Percentiles rank a stretch among this genome's conserved stretches.
These are phyloP conservation scores for Edolisoma coerulescens DNA, from an alignment of 2,113 vertebrate genomes.

Conservation along the genomic window DNA sequence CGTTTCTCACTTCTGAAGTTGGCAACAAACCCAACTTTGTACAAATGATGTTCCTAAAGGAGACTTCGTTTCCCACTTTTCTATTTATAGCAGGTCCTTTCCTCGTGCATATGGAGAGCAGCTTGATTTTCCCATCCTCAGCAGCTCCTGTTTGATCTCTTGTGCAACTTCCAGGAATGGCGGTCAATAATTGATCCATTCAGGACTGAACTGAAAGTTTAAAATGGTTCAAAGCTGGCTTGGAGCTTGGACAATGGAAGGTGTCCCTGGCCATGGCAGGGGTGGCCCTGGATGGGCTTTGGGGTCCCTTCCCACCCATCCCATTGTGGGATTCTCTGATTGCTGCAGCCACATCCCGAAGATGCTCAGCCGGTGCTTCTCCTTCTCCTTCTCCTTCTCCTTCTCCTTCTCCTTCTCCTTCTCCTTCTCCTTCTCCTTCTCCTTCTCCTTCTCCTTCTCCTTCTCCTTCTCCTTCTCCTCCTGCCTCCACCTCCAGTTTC, in stretches of 20 bases:
- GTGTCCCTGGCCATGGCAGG: neutral
- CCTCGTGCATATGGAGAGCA: constrained; percentile 40
- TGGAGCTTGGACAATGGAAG: neutral
- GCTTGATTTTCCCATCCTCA: neutral
- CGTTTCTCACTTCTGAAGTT: constrained; percentile 19
- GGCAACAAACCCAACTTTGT: neutral
- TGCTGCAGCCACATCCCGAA: neutral
- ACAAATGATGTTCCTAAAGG: constrained; percentile 18
- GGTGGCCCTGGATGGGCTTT: neutral
- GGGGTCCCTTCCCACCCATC: neutral
- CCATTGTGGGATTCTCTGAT: neutral
- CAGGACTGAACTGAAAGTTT: neutral
- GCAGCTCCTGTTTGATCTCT: constrained; percentile 36
- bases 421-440: too few relatives aligned
- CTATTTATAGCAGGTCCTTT: constrained; percentile 13
- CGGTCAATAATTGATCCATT: neutral
- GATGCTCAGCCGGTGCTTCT: neutral
- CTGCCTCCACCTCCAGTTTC: neutral
- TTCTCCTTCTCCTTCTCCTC: too few relatives aligned
- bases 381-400: too few relatives aligned
- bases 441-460: too few relatives aligned
- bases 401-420: too few relatives aligned
- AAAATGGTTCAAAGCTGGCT: neutral
- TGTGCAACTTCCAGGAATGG: neutral
- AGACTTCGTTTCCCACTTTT: neutral